Percentiles rank a stretch among this genome's conserved stretches.
Conservation (phyloP, 1,140 invertebrate species). For the Drosophila kohkoa region DNA sequence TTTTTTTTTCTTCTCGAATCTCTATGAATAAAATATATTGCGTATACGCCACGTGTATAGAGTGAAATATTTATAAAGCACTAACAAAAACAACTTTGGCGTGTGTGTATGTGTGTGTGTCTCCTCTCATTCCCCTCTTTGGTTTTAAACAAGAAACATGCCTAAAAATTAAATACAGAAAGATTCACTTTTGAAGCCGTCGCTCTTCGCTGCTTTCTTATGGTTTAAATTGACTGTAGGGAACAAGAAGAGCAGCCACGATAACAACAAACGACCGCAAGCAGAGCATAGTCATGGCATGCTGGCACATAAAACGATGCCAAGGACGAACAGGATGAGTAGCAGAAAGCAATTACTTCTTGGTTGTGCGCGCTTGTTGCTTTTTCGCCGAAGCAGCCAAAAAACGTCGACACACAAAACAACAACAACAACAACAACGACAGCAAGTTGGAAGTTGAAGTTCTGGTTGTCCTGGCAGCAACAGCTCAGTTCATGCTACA, state of each 20-base stretch:
- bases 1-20: constrained; percentile 4
- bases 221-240: constrained; percentile 39
- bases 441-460: constrained; percentile 46
- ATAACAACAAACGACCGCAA: constrained; percentile 15
- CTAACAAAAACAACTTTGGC: constrained; percentile 34
- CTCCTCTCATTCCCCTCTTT: neutral
- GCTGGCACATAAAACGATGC: constrained; percentile 32
- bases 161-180: constrained; percentile 61
- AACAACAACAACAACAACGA: constrained; percentile 12
- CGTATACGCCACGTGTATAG: constrained; percentile 45
- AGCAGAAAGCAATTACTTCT: constrained; percentile 79
- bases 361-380: constrained; percentile 64
- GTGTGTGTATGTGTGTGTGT: too few species aligned
- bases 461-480: constrained; percentile 66
- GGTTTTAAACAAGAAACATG: constrained; percentile 45
- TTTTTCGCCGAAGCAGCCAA: constrained; percentile 42
- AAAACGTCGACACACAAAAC: constrained; percentile 25
- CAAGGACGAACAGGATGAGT: constrained; percentile 49
- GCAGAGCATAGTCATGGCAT: constrained; percentile 54
- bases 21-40: constrained; percentile 45
- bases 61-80: constrained; percentile 51
- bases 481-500: constrained; percentile 78
- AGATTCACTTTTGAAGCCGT: constrained; percentile 40
- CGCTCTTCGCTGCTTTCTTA: constrained; percentile 27
- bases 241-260: constrained; percentile 1